Evolutionary conservation across 2,888 invertebrate species (phyloP).

Genomic region (Epistrophella euchroma): DNA sequence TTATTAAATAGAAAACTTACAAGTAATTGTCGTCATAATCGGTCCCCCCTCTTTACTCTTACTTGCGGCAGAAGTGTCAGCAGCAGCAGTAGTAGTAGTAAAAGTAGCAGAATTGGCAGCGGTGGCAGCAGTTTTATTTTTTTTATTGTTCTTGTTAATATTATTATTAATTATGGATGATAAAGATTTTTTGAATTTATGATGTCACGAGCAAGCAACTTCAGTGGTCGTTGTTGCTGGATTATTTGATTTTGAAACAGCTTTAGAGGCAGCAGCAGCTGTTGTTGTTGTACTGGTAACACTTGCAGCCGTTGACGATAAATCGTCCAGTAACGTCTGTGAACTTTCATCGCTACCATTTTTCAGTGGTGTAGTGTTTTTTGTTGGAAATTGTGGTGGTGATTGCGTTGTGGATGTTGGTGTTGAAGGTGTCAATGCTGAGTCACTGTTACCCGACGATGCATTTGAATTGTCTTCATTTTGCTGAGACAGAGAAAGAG

Average conservation of each 20-base stretch:
- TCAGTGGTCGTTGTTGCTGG: conserved; percentile 77
- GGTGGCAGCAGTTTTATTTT: conserved; percentile 77
- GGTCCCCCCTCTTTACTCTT: conserved; percentile 75
- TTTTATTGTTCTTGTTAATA: conserved; percentile 79
- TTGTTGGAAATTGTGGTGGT: conserved; percentile 55
- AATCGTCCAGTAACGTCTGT: conserved; percentile 64
- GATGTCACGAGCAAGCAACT: conserved; percentile 84
- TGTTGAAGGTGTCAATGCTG: conserved; percentile 79
- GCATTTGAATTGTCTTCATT: conserved; percentile 83
- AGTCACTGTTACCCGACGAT: conserved; percentile 78
- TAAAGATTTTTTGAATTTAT: conserved; percentile 70
- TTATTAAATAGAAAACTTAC: conserved; percentile 81
- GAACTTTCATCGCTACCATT: conserved; percentile 61
- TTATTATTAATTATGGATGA: conserved; percentile 79
- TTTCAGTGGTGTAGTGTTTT: conserved; percentile 46
- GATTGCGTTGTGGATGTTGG: conserved; percentile 79
- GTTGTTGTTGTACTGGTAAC: conserved; percentile 65
- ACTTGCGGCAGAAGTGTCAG: conserved; percentile 73
- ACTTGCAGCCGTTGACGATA: conserved; percentile 69
- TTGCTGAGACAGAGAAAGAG: conserved; percentile 55
- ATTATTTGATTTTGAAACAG: conserved; percentile 53
- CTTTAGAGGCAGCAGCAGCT: conserved; percentile 29
- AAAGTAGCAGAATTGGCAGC: conserved; percentile 66
- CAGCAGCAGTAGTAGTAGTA: conserved; percentile 65
- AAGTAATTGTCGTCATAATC: conserved; percentile 83